phyloP scores from a whole-genome alignment of 2,113 vertebrate genomes.

The Bufo bufo region DNA sequence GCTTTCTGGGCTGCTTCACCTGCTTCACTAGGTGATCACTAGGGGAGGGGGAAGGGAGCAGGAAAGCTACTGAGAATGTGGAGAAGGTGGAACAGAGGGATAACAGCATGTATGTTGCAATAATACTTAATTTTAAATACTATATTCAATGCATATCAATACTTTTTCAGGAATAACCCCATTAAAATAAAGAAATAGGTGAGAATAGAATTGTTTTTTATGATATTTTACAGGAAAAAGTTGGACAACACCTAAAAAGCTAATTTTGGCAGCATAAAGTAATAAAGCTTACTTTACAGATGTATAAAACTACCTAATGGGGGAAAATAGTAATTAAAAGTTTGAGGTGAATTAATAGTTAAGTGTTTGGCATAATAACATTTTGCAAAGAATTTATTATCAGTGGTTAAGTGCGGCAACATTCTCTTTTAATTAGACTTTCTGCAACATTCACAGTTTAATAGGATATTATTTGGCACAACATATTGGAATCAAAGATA shows the following conservation, averaged over 20 bases:
- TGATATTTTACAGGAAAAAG: constrained; percentile 32
- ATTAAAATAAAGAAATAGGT: constrained; percentile 32
- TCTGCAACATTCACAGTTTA: not conserved
- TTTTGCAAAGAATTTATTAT: constrained; percentile 25
- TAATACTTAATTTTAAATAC: too few species aligned
- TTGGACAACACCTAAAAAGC: constrained; percentile 21
- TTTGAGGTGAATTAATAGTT: constrained; percentile 22
- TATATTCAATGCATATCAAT: too few species aligned
- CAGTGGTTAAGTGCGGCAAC: not conserved
- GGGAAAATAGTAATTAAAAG: constrained; percentile 25
- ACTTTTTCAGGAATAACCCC: too few species aligned
- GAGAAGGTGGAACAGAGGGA: too few species aligned
- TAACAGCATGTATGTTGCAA: too few species aligned
- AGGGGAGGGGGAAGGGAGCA: too few species aligned
- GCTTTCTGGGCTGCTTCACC: too few species aligned
- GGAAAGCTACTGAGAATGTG: too few species aligned
- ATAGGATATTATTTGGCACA: constrained; percentile 17
- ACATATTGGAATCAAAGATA: constrained; percentile 1
- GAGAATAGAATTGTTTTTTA: not conserved
- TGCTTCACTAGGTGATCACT: too few species aligned
- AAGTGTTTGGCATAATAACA: constrained; percentile 1
- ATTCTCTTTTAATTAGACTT: constrained; percentile 6
- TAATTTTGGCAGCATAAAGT: constrained; percentile 11
- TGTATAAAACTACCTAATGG: constrained; percentile 20
- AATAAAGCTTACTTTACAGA: constrained; percentile 31